Evolutionary conservation across 1,140 invertebrate species (phyloP).

Genomic region (Drosophila athabasca): DNA sequence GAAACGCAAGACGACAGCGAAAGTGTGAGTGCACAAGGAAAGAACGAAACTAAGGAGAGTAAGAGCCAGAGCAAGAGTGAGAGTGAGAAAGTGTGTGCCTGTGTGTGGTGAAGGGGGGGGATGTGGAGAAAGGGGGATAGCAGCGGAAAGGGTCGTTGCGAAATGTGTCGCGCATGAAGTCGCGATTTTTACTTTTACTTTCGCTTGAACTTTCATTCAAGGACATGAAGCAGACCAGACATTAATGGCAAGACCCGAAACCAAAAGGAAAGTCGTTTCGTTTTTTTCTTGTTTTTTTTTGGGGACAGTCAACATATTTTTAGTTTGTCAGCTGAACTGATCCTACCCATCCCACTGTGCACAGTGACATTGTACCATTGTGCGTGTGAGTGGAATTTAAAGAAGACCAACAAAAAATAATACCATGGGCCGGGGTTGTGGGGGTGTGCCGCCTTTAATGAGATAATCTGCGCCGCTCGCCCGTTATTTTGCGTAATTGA

Average conservation of each 20-base stretch:
- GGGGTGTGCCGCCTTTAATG: slow-evolving; percentile 64
- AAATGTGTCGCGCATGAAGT: slow-evolving; percentile 69
- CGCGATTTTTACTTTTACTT: slow-evolving; percentile 57
- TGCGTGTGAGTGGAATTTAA: slow-evolving; percentile 73
- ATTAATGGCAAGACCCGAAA: slow-evolving; percentile 10
- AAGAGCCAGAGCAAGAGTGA: slow-evolving; percentile 1
- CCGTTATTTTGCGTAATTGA: slow-evolving; percentile 79
- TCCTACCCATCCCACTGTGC: neutral
- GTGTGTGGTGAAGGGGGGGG: neutral
- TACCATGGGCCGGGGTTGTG: too few species aligned
- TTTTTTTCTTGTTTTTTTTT: neutral
- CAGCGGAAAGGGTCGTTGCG: slow-evolving; percentile 37
- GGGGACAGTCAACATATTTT: slow-evolving; percentile 31
- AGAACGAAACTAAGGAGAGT: neutral
- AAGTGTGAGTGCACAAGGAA: slow-evolving; percentile 38
- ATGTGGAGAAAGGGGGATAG: neutral
- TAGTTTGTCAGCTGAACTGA: slow-evolving; percentile 53
- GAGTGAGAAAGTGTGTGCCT: slow-evolving; percentile 10
- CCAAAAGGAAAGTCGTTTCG: slow-evolving; percentile 8
- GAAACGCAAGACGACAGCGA: slow-evolving; percentile 64
- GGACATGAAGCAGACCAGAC: slow-evolving; percentile 45
- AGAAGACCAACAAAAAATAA: slow-evolving; percentile 35
- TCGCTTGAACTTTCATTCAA: slow-evolving; percentile 45
- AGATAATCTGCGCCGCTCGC: slow-evolving; percentile 75
- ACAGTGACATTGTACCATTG: too few species aligned